Conservation (phyloP, 2,888 invertebrate genomes). For the Lasiommata megera region DNA sequence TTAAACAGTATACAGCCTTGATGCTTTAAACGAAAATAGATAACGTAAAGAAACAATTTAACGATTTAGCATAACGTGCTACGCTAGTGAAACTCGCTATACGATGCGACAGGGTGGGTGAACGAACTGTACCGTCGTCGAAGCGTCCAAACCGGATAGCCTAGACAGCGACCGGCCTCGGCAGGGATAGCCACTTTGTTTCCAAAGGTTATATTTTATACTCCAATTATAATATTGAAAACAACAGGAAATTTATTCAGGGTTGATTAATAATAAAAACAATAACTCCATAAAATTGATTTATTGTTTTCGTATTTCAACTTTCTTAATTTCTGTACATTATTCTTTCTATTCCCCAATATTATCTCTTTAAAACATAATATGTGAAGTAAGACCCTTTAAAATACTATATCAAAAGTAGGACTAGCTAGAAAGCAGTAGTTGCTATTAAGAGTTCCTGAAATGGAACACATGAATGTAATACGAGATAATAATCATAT, state of each 20-base stretch:
- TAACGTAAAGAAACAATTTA: slow-evolving; percentile 10
- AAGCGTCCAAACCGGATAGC: slow-evolving; percentile 68
- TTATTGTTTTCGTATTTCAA: too few relatives aligned
- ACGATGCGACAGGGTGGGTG: slow-evolving; percentile 53
- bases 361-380: too few relatives aligned
- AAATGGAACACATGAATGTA: too few relatives aligned
- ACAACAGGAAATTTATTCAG: slow-evolving; percentile 9
- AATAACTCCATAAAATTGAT: too few relatives aligned
- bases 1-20: background rate
- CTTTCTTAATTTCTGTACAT: too few relatives aligned
- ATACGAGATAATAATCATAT: too few relatives aligned
- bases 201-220: slow-evolving; percentile 38
- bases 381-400: too few relatives aligned
- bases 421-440: too few relatives aligned
- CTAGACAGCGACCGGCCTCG: slow-evolving; percentile 48
- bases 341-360: too few relatives aligned
- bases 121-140: slow-evolving; percentile 64
- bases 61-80: slow-evolving; percentile 50
- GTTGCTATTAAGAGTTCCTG: too few relatives aligned
- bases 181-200: slow-evolving; percentile 42
- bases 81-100: slow-evolving; percentile 40
- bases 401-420: too few relatives aligned
- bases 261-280: background rate
- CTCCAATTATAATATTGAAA: slow-evolving; percentile 41
- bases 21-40: slow-evolving; percentile 6